phyloP scores from a whole-genome alignment of 2,888 invertebrate species.

The Phengaris arion region DNA sequence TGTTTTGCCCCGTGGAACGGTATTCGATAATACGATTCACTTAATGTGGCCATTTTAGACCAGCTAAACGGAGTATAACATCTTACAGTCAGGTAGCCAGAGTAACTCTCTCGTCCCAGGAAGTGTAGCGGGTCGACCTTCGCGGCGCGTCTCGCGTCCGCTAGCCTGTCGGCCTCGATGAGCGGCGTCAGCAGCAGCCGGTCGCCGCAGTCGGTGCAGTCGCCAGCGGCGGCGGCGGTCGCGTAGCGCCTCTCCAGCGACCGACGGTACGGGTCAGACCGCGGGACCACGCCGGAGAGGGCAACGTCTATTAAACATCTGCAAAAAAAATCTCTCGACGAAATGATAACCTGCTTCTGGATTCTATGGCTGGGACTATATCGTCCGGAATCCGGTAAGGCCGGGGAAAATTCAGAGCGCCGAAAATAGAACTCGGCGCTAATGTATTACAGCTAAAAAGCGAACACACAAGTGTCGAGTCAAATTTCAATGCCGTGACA shows the following conservation, averaged over 20 bases:
- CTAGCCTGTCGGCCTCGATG: constrained; percentile 73
- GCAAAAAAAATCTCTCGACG: not conserved
- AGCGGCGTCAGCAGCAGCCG: constrained; percentile 78
- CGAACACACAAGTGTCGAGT: no score
- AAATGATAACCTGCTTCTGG: no score
- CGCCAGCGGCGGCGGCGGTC: constrained; percentile 32
- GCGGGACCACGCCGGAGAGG: not conserved
- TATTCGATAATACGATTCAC: not conserved
- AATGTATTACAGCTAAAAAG: no score
- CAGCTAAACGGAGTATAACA: no score
- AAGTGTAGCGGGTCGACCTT: constrained; percentile 62
- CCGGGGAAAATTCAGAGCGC: no score
- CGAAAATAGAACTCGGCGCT: no score
- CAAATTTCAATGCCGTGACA: no score
- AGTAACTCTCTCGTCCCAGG: constrained; percentile 70
- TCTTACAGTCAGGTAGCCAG: constrained; percentile 70
- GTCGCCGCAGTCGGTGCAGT: constrained; percentile 64
- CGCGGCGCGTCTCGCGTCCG: constrained; percentile 71
- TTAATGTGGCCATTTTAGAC: not conserved
- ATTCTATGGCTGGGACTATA: no score
- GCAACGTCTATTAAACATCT: not conserved
- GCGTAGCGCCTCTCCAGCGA: not conserved
- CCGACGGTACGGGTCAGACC: not conserved
- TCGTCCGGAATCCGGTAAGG: no score
- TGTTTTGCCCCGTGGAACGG: no score